Base-by-base conservation (phyloP, 1,140 invertebrate species). In the Caenorhabditis remanei region DNA sequence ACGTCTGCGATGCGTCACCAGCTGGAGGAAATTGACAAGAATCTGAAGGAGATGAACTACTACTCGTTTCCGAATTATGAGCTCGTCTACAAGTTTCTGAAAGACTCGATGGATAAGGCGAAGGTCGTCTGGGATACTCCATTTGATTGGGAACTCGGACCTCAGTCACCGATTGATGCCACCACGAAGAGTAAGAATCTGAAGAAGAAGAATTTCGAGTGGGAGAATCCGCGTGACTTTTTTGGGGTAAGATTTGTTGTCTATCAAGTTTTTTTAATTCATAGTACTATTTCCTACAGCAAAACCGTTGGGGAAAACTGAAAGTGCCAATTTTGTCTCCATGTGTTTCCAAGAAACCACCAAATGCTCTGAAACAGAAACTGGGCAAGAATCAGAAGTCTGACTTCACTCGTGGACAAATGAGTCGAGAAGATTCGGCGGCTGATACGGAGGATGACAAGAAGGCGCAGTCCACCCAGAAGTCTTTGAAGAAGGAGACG, bases 61-160 rank as follows among this genome's bases (percentile, higher is more conserved):
- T 63, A 63, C 32, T 21, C 24, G 5, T 11, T 7, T 63, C 61
- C 61, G 14, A 63, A 63, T 63, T 63, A 63, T 63, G 61, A 63
- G 8, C 21, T 63, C 32, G 21, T 40, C 21, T 63, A 63, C 32
- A 21, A 63, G 14, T 63, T 63, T 40, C 14, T 63, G 21, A 63
- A 63, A 32, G 61, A 63, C 32, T 63, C 61, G 19, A 63, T 63
- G 61, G 24, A 6, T 11, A 63, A 63, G 32, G n/a, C 61, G 7
- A 63, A 63, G 32, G 61, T 63, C 21, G 32, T 8, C 32, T 63
- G 61, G 61, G 24, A 40, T 63, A 63, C 61, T 63, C 61, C 61
- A 40, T 63, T 32, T 6, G 61, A 63, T 63, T 63, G 61, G 61
- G 61, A 63, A 40, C 0, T 40, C 32, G 61, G 61, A n/a, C 6